Evolutionary conservation across 1,140 invertebrate genomes (phyloP).

Genomic region (Frieseomelitta varia): DNA sequence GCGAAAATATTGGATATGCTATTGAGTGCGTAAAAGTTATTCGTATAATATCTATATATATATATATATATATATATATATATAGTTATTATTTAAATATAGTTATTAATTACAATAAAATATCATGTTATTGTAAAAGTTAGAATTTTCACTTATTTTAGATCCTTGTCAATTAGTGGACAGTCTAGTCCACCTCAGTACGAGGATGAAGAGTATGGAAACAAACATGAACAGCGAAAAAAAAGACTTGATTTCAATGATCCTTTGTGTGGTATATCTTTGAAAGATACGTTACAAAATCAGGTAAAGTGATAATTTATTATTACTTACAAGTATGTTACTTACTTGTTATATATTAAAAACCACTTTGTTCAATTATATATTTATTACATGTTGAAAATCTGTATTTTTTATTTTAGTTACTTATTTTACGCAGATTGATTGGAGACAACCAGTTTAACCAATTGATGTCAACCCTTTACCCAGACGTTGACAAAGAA

Average conservation of each 20-base stretch:
- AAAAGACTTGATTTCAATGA: slow-evolving; percentile 85
- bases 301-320: slow-evolving; percentile 81
- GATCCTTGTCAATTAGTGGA: slow-evolving; percentile 81
- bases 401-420: slow-evolving; percentile 80
- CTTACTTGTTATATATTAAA: slow-evolving; percentile 11
- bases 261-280: slow-evolving; percentile 87
- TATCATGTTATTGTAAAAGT: neutral
- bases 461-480: slow-evolving; percentile 86
- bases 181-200: slow-evolving; percentile 75
- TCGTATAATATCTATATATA: neutral
- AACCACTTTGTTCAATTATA: neutral
- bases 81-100: too few relatives aligned
- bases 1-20: slow-evolving; percentile 86
- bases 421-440: slow-evolving; percentile 85
- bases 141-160: slow-evolving; percentile 59
- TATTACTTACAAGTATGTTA: slow-evolving; percentile 6
- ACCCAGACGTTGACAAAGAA: slow-evolving; percentile 86
- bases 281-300: slow-evolving; percentile 86
- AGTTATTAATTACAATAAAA: neutral
- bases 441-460: slow-evolving; percentile 87
- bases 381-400: neutral
- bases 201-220: slow-evolving; percentile 81
- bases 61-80: too few relatives aligned
- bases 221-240: slow-evolving; percentile 83
- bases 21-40: slow-evolving; percentile 85